Evolutionary conservation across 1,140 invertebrate species (phyloP), one percentile per base, ranked within the genome.

Genomic region (Whitmania pigra): DNA sequence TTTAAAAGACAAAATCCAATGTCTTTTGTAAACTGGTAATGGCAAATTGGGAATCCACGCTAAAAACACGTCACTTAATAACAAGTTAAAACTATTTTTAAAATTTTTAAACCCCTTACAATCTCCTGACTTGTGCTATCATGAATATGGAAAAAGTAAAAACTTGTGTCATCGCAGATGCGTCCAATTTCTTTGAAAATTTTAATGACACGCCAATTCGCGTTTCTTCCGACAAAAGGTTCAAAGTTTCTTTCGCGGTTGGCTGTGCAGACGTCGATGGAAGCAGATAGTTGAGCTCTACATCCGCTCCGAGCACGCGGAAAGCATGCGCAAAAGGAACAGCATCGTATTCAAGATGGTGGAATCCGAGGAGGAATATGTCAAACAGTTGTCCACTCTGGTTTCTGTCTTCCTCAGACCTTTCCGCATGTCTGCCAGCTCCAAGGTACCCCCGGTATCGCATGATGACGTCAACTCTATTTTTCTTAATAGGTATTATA

Each of bases 401-500:
- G 90, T 95, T 11, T 90, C 90, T n/a, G 93, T 91, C 80, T 94
- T 94, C 80, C 83, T 94, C 29, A 86, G 92, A 66, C 92, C 93
- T 6, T 90, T 94, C 78, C 90, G 92, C 83, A 96, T 96, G 92
- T 85, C 86, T 15, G 91, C 91, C 9, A 91, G 90, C 77, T 92
- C 90, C 2, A 94, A 94, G 81, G 93, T 91, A 80, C 92, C 93
- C 7, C 91, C 92, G 0, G 93, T 92, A 78, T 89, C 89, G 2
- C 93, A 96, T 79, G 93, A 95, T 80, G 93, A 96, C 78, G 90
- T 95, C 69, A 94, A 93, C 82, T 94, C 92, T 49, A 94, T 95
- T 76, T 96, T 94, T 83, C 84, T 96, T 43, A 96, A 96, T 83
- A 91, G 69, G 69, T 70, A 49, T 49, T 11, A 49, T 17, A 49